phyloP scores from a whole-genome alignment of 2,797 vertebrate genomes.

The Melanogrammus aeglefinus region DNA sequence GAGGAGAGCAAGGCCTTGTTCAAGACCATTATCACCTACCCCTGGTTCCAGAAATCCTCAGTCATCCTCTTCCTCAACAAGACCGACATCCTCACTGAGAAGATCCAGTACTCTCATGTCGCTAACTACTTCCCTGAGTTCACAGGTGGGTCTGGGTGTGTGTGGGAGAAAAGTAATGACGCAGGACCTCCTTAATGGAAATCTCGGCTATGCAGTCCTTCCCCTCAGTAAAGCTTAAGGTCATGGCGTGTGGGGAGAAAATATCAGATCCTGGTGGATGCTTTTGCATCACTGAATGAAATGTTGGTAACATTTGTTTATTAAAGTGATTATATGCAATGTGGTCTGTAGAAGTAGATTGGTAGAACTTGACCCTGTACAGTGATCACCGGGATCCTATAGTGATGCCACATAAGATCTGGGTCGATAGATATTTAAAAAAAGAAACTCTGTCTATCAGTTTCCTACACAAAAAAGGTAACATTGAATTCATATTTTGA shows the following conservation, averaged over 20 bases:
- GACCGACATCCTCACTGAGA: slow-evolving; percentile 86
- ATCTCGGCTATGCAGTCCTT: not conserved
- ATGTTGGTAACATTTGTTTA: not conserved
- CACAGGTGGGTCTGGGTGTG: slow-evolving; percentile 26
- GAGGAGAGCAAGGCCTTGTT: slow-evolving; percentile 87
- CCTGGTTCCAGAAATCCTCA: slow-evolving; percentile 86
- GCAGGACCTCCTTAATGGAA: not conserved
- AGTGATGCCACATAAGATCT: not conserved
- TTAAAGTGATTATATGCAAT: not conserved
- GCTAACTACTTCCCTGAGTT: slow-evolving; percentile 86
- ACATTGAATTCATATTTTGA: not conserved
- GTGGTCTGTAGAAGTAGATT: too few species aligned
- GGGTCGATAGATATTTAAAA: not conserved
- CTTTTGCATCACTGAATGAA: not conserved
- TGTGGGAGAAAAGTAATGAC: not conserved
- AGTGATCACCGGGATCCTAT: too few species aligned
- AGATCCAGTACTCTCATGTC: slow-evolving; percentile 85
- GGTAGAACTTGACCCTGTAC: too few species aligned
- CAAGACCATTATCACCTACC: slow-evolving; percentile 86
- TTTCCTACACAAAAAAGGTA: not conserved
- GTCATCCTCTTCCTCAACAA: slow-evolving; percentile 88
- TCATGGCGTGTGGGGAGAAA: not conserved
- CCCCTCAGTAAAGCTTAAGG: not conserved
- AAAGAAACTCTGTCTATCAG: not conserved
- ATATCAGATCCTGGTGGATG: not conserved